Base-by-base conservation (phyloP, 2,113 vertebrate species). In the Dasyprocta punctata region DNA sequence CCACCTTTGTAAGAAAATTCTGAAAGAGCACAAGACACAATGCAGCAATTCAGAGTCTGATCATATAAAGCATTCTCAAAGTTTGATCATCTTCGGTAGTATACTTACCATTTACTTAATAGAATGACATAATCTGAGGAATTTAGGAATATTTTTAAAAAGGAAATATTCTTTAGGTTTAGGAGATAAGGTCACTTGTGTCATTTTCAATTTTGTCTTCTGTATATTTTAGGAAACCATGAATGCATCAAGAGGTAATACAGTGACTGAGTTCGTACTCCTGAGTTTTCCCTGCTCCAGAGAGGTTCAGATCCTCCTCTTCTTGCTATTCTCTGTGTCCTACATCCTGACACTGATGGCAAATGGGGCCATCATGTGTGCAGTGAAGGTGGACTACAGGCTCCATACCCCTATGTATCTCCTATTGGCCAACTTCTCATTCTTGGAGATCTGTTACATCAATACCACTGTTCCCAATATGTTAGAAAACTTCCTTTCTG, bases 381-480 rank as follows among this genome's bases (percentile, higher is more conserved):
- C 96, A 26, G 94, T 96, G 65, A 95, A 36, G 65, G 65, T 97
- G 30, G 94, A 96, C 85, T 30, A 16, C 20, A 88, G 58, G 9
- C 92, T 97, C 20, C 92, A 94, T 10, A 95, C 41, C 16, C 97
- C 94, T 3, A 94, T 97, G 92, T 97, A 96, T 30, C 24, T 94
- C 19, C 41, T 97, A 20, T 82, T 97, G 94, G 90, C 96, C 67
- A 96, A 96, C 75, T 96, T 94, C 47, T 94, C 92, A 0, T 92
- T 97, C 89, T 61, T 98, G 11, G 97, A 98, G 63, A 96, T 98
- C 38, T 98, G 97, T 41, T 97, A 98, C 16, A 71, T 96, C 54
- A 97, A 80, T 7, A 91, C 93, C 20, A 97, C 97, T 2, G 44
- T 95, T 65, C 97, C 97, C 41, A 88, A 49, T 26, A 97, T 98